Base-by-base conservation (phyloP, 2,797 vertebrate species). In the Cheirogaleus major region DNA sequence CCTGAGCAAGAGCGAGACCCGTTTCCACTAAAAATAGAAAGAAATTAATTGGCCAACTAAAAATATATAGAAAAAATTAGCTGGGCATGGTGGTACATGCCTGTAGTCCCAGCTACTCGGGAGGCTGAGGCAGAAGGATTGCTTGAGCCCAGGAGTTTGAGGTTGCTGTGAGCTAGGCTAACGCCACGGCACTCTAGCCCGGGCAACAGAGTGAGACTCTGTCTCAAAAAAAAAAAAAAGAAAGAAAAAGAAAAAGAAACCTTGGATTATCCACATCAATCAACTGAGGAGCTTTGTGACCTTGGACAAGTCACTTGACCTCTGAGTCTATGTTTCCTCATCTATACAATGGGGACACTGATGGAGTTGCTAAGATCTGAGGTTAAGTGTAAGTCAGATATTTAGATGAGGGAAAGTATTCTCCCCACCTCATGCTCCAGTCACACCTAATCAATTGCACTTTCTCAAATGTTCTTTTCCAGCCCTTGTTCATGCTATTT, bases 391-490 rank as follows among this genome's bases (percentile, higher is more conserved):
- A 32, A 81, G 9, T 89, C 41, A 67, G 43, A 27, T 32, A 43
- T 45, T 32, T 27, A 52, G 35, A 18, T 2, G 22, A 20, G 61
- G n/a, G 13, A 22, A 15, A 30, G 4, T 57, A 43, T 43, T 72
- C 78, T 48, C 20, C 38, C 32, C 0, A 35, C 35, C 13, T 93
- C 76, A 18, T 45, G 55, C 30, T 91, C 35, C 22, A 73, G 30
- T 72, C n/a, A 91, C 22, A 41, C 13, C 11, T 38, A 43, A 35
- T 52, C 69, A 43, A 59, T 22, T 79, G 67, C 12, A 45, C 35
- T 84, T 85, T 91, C 91, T 92, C 79, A 55, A 38, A 41, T 45
- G 61, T 30, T 93, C 55, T 67, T 92, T 95, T 87, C 78, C 63
- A 80, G 75, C 9, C 63, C n/a, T 92, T 79, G 45, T 89, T 89